phyloP scores from a whole-genome alignment of 1,140 invertebrate genomes.

The Heliconius himera region DNA sequence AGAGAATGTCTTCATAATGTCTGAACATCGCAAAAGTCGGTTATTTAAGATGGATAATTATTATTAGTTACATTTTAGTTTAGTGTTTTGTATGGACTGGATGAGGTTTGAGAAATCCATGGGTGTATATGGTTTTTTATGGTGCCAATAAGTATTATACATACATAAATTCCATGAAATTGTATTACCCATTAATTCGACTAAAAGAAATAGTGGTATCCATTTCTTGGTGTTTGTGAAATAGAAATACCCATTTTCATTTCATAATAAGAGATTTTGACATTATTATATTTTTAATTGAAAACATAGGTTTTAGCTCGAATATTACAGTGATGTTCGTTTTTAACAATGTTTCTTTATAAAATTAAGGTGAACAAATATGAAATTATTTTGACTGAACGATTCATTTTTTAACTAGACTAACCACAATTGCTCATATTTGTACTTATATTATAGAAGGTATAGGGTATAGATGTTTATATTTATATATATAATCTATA shows the following conservation, averaged over 20 bases:
- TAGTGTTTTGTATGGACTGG: neutral
- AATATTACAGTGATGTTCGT: neutral
- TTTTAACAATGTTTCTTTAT: neutral
- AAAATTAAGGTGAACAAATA: neutral
- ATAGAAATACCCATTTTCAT: neutral
- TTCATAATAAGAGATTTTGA: neutral
- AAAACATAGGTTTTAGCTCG: neutral
- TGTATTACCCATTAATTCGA: neutral
- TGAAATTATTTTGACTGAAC: neutral
- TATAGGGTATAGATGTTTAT: neutral
- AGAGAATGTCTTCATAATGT: conserved; percentile 68
- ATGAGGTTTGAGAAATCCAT: conserved; percentile 24
- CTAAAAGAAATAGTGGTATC: neutral
- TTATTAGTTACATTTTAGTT: conserved; percentile 22
- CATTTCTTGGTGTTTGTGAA: conserved; percentile 6
- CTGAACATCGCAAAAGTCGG: conserved; percentile 60
- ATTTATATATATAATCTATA: conserved; percentile 3
- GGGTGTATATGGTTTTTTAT: neutral
- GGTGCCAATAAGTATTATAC: conserved; percentile 3
- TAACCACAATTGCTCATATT: conserved; percentile 3
- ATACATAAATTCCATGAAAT: neutral
- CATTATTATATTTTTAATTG: neutral
- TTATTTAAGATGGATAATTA: conserved; percentile 44
- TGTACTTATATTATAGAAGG: conserved; percentile 7
- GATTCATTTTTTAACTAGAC: neutral